Evolutionary conservation across 2,888 invertebrate species (phyloP).

Genomic region (Apodemia hepburni): DNA sequence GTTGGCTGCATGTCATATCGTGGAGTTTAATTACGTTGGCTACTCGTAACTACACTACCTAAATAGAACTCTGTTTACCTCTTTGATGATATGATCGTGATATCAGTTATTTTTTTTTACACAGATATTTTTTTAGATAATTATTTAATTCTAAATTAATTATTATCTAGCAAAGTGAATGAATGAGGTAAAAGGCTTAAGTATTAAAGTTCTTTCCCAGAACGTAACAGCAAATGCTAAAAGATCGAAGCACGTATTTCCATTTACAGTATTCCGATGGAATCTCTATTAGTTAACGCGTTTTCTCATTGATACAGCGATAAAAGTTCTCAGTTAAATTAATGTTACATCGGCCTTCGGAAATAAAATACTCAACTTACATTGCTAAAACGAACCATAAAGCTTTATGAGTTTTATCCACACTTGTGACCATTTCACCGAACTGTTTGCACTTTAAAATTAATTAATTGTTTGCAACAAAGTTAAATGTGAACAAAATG

Average conservation of each 20-base stretch:
- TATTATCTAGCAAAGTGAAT: no score
- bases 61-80: no score
- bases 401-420: constrained; percentile 32
- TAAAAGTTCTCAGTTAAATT: constrained; percentile 67
- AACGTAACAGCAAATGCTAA: background rate
- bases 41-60: no score
- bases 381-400: constrained; percentile 55
- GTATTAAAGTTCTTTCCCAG: background rate
- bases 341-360: constrained; percentile 56
- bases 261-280: constrained; percentile 69
- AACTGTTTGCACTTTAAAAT: constrained; percentile 84
- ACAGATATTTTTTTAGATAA: no score
- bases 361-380: constrained; percentile 59
- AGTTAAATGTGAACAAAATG: background rate
- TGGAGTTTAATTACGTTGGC: no score
- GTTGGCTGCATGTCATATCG: no score
- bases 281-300: constrained; percentile 72
- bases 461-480: background rate
- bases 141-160: no score
- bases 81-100: no score
- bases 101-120: no score
- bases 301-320: constrained; percentile 64
- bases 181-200: background rate
- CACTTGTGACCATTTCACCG: constrained; percentile 92
- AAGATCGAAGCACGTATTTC: constrained; percentile 57